phyloP scores from a whole-genome alignment of 1,140 invertebrate species.

The Bombus pascuorum region DNA sequence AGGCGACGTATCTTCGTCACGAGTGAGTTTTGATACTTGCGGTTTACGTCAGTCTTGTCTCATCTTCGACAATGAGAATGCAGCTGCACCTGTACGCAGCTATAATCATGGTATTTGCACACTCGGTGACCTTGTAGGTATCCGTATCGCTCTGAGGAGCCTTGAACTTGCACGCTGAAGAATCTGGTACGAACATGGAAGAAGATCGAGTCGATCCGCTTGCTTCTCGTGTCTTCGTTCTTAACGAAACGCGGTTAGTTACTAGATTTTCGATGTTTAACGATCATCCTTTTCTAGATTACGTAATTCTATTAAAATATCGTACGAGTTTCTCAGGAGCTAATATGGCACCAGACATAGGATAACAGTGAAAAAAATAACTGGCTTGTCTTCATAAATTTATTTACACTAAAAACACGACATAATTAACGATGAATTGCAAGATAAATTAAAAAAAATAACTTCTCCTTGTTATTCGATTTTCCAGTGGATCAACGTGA shows the following conservation, averaged over 20 bases:
- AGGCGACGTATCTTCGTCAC: background rate
- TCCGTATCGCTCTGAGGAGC: conserved; percentile 66
- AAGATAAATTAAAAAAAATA: no score
- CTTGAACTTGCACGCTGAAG: conserved; percentile 76
- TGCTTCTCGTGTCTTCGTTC: background rate
- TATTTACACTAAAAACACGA: no score
- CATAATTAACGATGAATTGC: no score
- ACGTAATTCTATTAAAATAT: background rate
- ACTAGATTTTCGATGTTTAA: background rate
- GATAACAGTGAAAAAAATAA: no score
- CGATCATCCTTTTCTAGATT: background rate
- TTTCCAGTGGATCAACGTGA: no score
- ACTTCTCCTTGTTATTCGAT: no score
- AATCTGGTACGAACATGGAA: conserved; percentile 63
- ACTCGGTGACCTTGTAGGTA: conserved; percentile 75
- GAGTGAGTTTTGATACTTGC: conserved; percentile 4
- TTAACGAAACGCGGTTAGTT: background rate
- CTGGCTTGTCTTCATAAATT: no score
- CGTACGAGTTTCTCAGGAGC: background rate
- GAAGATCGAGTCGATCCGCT: conserved; percentile 28
- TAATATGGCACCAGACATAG: background rate
- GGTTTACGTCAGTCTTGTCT: conserved; percentile 52
- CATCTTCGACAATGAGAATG: conserved; percentile 66
- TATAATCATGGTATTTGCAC: conserved; percentile 71
- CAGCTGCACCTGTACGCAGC: conserved; percentile 53